Evolutionary conservation across 2,888 invertebrate genomes (phyloP), one percentile per base, ranked within the genome.

Genomic region (Idaea biselata): DNA sequence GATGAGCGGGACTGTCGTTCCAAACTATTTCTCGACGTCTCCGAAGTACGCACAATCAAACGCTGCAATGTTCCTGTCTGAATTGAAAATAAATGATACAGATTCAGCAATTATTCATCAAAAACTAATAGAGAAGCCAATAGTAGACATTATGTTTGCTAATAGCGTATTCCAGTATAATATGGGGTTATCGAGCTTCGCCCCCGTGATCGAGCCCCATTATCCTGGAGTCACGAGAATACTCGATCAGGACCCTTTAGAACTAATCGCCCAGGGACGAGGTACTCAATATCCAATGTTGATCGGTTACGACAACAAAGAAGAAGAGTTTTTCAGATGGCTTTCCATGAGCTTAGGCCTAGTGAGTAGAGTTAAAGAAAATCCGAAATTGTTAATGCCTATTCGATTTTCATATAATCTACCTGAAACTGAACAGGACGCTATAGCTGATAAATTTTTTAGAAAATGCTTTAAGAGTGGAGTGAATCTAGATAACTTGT

Each of bases 31-130:
- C 62, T 69, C 61, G 32, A n/a, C 70, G 8, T 74, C 74, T 14
- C 69, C 71, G 7, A 62, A 55, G 8, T 68, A 65, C 60, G 68
- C 73, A 3, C 63, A 73, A 16, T 63, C 61, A 11, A 57, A 73
- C 6, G 68, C 70, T 16, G 44, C 62, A 5, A 60, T 63, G 0
- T 73, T 76, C 58, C 60, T 87, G 80, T 67, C 77, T 75, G 63
- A 57, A 4, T 58, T 94, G 91, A 94, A 72, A 44, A 70, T 75
- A 33, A 72, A 68, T 57, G 63, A 72, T 17, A 70, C 69, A 0
- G 72, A 75, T 44, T 67, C 72, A 1, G 67, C 61, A 8, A 61
- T 65, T 6, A 69, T 75, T 16, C 68, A 73, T 59, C 31, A 58
- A 2, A 33, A 62, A 44, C 68, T 79, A 0, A 59, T 62, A 1